A percentile compares a stretch with the other conserved stretches of the same genome.
These are phyloP conservation scores for Molorchus minor DNA, from an alignment of 2,888 invertebrate species.

Conservation along the genomic window DNA sequence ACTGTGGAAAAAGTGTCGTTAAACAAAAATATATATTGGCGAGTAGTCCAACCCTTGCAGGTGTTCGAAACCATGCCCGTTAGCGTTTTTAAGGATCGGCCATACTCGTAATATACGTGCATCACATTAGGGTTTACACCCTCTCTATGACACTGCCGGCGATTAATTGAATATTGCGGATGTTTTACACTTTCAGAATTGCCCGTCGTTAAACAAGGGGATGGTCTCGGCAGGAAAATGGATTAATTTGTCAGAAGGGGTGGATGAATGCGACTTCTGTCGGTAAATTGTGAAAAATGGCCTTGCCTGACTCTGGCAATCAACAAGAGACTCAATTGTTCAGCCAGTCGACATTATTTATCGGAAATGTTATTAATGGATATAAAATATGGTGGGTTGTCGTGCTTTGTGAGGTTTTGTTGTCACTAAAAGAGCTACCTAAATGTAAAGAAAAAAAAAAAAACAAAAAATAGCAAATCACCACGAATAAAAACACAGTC, in stretches of 20 bases:
- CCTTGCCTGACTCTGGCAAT: background rate
- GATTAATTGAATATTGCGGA: slow-evolving; percentile 16
- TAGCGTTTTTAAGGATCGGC: slow-evolving; percentile 9
- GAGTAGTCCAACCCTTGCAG: too few relatives aligned
- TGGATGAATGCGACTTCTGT: background rate
- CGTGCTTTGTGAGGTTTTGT: too few relatives aligned
- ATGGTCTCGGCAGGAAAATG: slow-evolving; percentile 1
- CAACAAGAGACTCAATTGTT: too few relatives aligned
- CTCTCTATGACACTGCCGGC: background rate
- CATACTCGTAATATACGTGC: slow-evolving; percentile 12
- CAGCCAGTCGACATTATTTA: too few relatives aligned
- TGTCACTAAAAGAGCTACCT: too few relatives aligned
- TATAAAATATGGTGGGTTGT: too few relatives aligned
- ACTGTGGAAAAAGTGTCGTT: too few relatives aligned
- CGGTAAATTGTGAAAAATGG: slow-evolving; percentile 9
- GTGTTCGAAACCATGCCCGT: slow-evolving; percentile 15
- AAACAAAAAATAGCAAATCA: too few relatives aligned
- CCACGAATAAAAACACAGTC: too few relatives aligned
- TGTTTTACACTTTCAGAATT: slow-evolving; percentile 11
- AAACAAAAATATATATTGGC: too few relatives aligned
- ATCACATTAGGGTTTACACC: slow-evolving; percentile 18
- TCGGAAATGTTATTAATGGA: too few relatives aligned
- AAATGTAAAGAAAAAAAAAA: too few relatives aligned
- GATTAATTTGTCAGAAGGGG: slow-evolving; percentile 8
- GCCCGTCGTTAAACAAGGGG: background rate